Conservation (phyloP, 2,113 vertebrate genomes). For the Xenotilapia flavipinnis region DNA sequence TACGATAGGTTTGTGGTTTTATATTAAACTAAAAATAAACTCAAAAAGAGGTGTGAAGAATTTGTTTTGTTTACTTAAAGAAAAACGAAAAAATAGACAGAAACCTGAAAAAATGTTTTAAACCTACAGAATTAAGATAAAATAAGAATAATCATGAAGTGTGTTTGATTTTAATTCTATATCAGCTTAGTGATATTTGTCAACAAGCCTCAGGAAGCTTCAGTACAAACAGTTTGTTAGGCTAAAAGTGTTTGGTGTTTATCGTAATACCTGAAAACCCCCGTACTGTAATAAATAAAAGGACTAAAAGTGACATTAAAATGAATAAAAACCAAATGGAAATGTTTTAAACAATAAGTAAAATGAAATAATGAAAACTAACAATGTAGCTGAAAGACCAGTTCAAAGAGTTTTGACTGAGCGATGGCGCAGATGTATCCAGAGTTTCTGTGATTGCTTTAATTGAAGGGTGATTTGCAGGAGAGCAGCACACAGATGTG, state of each 20-base stretch:
- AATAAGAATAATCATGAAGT: neutral
- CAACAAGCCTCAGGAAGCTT: neutral
- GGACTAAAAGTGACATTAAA: neutral
- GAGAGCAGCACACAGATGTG: neutral
- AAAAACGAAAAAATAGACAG: accelerated
- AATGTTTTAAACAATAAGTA: neutral
- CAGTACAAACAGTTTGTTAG: neutral
- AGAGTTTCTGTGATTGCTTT: neutral
- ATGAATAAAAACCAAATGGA: neutral
- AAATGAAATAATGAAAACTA: neutral
- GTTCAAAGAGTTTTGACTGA: neutral
- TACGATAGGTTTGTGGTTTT: neutral
- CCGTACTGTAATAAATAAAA: neutral
- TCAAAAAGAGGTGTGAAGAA: neutral
- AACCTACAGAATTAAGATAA: neutral
- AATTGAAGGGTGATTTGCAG: neutral
- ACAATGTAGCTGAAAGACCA: neutral
- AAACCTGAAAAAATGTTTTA: neutral
- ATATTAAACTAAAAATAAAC: neutral
- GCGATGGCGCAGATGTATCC: neutral
- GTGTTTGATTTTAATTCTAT: neutral
- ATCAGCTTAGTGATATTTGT: neutral
- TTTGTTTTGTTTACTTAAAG: neutral
- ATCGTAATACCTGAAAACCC: neutral
- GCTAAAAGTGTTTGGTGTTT: neutral